Evolutionary conservation across 2,797 vertebrate species (phyloP), one percentile per base, ranked within the genome.

Genomic region (Manis crassicaudata): DNA sequence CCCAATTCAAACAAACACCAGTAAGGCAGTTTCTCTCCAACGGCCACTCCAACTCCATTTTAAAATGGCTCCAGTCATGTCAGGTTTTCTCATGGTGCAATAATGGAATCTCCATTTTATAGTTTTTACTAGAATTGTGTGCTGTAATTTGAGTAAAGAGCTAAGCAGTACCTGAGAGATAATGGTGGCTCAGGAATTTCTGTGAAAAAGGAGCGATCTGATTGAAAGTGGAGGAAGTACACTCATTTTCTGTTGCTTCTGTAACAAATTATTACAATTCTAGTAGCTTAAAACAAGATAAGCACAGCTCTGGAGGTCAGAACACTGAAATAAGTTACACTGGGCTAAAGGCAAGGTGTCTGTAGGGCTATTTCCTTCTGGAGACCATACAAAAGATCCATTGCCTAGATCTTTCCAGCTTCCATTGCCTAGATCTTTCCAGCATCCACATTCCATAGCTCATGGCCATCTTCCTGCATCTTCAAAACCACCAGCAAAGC

Each of bases 151-250:
- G 21, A 73, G n/a, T 35, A 37, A 87, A 72, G 52, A 40, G 27
- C 14, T 76, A 77, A 79, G 21, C 75, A 70, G 35, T 77, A 7
- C 68, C 13, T 20, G 17, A 81, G 21, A 87, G 17, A 40, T 32
- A 29, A n/a, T 37, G 7, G 37, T 46, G 75, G 21, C 21, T 87
- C 52, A 18, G 40, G 67, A 86, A 88, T 88, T 87, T 92, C 43
- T 16, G 14, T 46, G 32, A 21, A 25, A 46, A 46, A n/a, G 25
- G 32, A 58, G 37, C 8, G 10, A 50, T 87, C 35, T 46, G 60
- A 35, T 58, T 52, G 20, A 72, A 63, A 58, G 12, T n/a, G 16
- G 16, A 20, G 4, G 0, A 0, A 29, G 17, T 32, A 0, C 43
- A 46, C 62, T 68, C 0, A 1, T 56, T 76, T 76, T 43, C 18